Percentiles rank a stretch among this genome's conserved stretches.
phyloP scores from a whole-genome alignment of 2,888 invertebrate species.

The Scaptomyza caliginosa region DNA sequence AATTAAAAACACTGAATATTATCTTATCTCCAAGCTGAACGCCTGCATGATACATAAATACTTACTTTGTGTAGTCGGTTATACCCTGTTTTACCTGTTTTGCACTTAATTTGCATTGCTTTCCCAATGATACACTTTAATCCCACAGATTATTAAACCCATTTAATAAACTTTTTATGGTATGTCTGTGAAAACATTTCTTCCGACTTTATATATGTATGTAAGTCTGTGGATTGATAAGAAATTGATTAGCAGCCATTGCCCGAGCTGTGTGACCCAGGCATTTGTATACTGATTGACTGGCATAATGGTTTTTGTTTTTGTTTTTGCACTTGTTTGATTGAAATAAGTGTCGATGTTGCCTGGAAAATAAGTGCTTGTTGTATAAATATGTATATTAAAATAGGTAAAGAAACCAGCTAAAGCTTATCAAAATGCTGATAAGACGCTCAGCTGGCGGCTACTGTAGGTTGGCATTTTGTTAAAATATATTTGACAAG shows the following conservation, averaged over 20 bases:
- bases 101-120: neutral
- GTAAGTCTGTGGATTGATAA: no score
- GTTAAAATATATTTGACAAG: conserved; percentile 43
- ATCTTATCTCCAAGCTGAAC: neutral
- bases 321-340: conserved; percentile 36
- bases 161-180: neutral
- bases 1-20: neutral
- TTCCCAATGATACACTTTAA: neutral
- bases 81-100: neutral
- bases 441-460: conserved; percentile 13
- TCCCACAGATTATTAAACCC: neutral
- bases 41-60: neutral
- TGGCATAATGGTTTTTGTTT: conserved; percentile 25
- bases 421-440: conserved; percentile 53
- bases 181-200: conserved; percentile 8
- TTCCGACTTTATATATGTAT: neutral
- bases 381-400: conserved; percentile 1
- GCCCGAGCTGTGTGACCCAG: conserved; percentile 50
- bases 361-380: neutral
- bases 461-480: neutral
- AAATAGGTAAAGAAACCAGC: conserved; percentile 12
- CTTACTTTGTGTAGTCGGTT: neutral
- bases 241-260: conserved; percentile 51
- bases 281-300: conserved; percentile 31
- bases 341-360: conserved; percentile 9